Evolutionary conservation across 1,140 invertebrate genomes (phyloP).

Genomic region (Homalodisca vitripennis): DNA sequence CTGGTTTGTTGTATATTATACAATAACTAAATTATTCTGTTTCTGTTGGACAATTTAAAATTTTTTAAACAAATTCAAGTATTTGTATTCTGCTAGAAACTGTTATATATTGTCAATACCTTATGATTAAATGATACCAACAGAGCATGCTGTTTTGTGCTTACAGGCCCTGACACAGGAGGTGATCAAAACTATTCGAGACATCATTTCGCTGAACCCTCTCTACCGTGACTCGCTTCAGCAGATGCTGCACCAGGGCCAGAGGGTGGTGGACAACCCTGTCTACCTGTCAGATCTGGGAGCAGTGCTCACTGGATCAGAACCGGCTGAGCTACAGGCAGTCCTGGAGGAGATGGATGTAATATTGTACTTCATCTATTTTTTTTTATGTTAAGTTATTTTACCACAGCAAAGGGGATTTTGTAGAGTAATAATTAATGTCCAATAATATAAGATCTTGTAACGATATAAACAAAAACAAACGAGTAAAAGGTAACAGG

Average conservation of each 20-base stretch:
- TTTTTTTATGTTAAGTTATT: too few relatives aligned
- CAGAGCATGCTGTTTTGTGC: conserved; percentile 36
- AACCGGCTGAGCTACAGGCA: conserved; percentile 88
- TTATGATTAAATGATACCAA: too few relatives aligned
- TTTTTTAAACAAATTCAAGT: neutral
- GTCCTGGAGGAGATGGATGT: conserved; percentile 96
- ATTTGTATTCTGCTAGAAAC: neutral
- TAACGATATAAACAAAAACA: too few relatives aligned
- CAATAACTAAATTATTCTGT: too few relatives aligned
- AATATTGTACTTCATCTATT: conserved; percentile 50
- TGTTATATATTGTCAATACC: neutral
- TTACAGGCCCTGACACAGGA: conserved; percentile 88
- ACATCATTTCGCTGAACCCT: conserved; percentile 95
- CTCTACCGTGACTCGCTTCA: conserved; percentile 88
- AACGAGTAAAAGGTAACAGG: too few relatives aligned
- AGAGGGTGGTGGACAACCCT: conserved; percentile 97
- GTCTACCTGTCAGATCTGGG: conserved; percentile 96
- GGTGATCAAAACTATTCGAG: conserved; percentile 95
- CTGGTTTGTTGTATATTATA: too few relatives aligned
- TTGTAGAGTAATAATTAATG: too few relatives aligned
- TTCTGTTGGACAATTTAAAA: too few relatives aligned
- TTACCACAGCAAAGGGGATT: too few relatives aligned
- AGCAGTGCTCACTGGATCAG: conserved; percentile 91
- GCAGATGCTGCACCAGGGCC: conserved; percentile 94
- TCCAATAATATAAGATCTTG: too few relatives aligned